Percentiles rank a stretch among this genome's conserved stretches.
phyloP scores from a whole-genome alignment of 1,140 invertebrate species.

The Papilio glaucus region DNA sequence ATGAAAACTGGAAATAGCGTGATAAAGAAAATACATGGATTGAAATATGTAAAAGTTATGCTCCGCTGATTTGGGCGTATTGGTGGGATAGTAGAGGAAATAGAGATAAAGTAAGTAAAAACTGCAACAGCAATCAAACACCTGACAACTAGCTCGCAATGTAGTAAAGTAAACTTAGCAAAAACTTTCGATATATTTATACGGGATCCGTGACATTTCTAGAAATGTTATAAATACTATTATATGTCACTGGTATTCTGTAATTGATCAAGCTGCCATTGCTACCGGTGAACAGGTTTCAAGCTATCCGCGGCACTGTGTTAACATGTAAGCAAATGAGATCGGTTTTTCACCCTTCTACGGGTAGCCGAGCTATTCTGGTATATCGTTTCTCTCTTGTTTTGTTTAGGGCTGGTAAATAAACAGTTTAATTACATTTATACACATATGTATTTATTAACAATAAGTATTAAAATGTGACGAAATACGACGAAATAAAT shows the following conservation, averaged over 20 bases:
- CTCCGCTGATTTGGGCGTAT: background rate
- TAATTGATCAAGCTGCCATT: conserved; percentile 42
- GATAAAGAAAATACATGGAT: background rate
- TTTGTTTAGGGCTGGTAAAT: conserved; percentile 21
- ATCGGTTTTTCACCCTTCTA: conserved; percentile 43
- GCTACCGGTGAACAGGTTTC: conserved; percentile 37
- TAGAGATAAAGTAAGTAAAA: background rate
- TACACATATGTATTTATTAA: too few species aligned
- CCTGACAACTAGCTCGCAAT: too few species aligned
- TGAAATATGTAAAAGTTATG: too few species aligned
- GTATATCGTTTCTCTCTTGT: conserved; percentile 39
- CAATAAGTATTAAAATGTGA: too few species aligned
- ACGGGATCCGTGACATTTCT: background rate
- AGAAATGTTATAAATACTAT: conserved; percentile 2
- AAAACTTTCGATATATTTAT: background rate
- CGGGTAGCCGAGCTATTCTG: conserved; percentile 28
- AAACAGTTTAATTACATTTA: background rate
- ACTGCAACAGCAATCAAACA: too few species aligned
- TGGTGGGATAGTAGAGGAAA: background rate
- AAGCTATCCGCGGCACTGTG: conserved; percentile 36
- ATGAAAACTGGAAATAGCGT: background rate
- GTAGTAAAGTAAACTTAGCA: background rate
- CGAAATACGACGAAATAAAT: too few species aligned
- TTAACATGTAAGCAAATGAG: conserved; percentile 41
- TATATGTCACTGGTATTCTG: conserved; percentile 3